Evolutionary conservation across 2,797 vertebrate species (phyloP), one percentile per base, ranked within the genome.

Genomic region (Notamacropus eugenii): DNA sequence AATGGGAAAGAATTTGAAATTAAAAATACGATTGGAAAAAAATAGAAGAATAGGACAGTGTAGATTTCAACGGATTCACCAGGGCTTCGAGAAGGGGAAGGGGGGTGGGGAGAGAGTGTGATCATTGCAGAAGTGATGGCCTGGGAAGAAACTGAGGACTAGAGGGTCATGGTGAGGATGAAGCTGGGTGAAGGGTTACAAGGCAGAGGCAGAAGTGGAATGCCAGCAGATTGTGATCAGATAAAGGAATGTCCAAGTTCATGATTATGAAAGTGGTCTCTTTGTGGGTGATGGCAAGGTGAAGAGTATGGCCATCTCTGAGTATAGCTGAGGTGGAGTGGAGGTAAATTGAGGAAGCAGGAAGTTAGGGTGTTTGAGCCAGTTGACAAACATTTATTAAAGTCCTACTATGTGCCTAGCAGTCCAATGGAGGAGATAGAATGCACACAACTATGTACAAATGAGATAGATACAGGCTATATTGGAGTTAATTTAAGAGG

Each of bases 241-340:
- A 40, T 40, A 16, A 9, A 40, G 62, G 16, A 40, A 40, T 74
- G 1, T 19, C 34, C 19, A 10, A 74, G n/a, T 6, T 74, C 62
- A n/a, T 40, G 14, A 19, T 19, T 74, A 40, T 74, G 34, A 16
- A 74, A 74, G 62, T 40, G 34, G 62, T 16, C 13, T 1, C 3
- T 74, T 74, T 74, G 55, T 92, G 4, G 94, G 55, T 92, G 58
- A 91, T n/a, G 90, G 11, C 59, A 10, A 82, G 31, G 10, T 90
- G 14, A 97, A 94, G 90, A 91, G 34, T 90, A 3, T 92, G 27
- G 62, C 34, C 5, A 82, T 93, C 34, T 92, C 16, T 96, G 24
- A 24, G 91, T 95, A 95, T 95, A 93, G 52, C 50, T 95, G 91
- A 94, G 28, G 59, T 19, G n/a, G 2, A 5, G n/a, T 74, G n/a